These are phyloP conservation scores for Xerus rutilus DNA, from an alignment of 2,797 vertebrate genomes.

Conservation along the genomic window DNA sequence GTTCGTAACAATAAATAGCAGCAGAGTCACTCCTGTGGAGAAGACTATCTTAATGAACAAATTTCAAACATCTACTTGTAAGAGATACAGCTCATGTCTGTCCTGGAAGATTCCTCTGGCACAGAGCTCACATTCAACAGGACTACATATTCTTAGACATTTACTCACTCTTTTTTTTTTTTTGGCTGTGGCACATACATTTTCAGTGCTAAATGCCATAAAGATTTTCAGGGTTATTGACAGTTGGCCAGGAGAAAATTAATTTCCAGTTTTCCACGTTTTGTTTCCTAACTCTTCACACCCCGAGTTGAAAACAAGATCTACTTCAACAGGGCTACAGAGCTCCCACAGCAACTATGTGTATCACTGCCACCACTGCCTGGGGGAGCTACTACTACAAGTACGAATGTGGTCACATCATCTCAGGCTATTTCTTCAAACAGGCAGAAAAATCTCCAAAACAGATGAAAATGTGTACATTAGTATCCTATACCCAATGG, in stretches of 20 bases:
- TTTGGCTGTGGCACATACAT: slow-evolving; percentile 68
- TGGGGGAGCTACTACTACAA: background rate
- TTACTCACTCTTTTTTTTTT: background rate
- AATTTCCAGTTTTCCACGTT: slow-evolving; percentile 36
- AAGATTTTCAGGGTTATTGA: slow-evolving; percentile 66
- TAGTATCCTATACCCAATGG: background rate
- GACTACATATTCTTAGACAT: slow-evolving; percentile 50
- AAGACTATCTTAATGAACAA: slow-evolving; percentile 72
- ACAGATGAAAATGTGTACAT: background rate
- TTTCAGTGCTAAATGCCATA: slow-evolving; percentile 63
- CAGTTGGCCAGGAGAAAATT: slow-evolving; percentile 64
- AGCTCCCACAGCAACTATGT: background rate
- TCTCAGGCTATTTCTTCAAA: slow-evolving; percentile 43
- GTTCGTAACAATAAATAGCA: background rate
- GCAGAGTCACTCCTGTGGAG: slow-evolving; percentile 57
- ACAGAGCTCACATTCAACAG: slow-evolving; percentile 29
- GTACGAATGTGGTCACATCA: background rate
- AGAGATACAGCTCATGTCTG: background rate
- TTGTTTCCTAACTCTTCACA: slow-evolving; percentile 55
- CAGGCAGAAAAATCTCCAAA: background rate
- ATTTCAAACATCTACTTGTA: slow-evolving; percentile 65
- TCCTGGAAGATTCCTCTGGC: slow-evolving; percentile 60
- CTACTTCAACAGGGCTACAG: background rate
- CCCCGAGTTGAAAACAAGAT: background rate
- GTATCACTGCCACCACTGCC: slow-evolving; percentile 9